Percentiles rank a stretch among this genome's conserved stretches.
These are phyloP conservation scores for Drosophila parthenogenetica DNA, from an alignment of 2,888 invertebrate species.

Conservation along the genomic window DNA sequence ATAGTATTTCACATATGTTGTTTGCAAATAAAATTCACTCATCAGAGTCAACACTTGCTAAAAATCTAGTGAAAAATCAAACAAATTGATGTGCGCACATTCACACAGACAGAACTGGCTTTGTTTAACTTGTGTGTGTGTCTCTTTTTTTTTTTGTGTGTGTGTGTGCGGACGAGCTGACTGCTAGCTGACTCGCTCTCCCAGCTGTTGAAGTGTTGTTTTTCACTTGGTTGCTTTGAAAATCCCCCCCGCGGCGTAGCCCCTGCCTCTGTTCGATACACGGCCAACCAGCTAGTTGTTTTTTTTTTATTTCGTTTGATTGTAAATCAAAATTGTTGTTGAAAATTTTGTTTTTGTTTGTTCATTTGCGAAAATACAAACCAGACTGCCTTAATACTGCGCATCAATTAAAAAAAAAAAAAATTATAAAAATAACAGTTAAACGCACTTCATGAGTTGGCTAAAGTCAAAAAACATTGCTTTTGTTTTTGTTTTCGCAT, in stretches of 20 bases:
- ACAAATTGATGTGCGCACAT: slow-evolving; percentile 36
- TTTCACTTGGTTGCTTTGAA: slow-evolving; percentile 44
- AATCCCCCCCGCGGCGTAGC: slow-evolving; percentile 15
- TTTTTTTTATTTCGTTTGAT: slow-evolving; percentile 40
- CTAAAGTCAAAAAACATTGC: slow-evolving; percentile 18
- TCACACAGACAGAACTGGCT: slow-evolving; percentile 31
- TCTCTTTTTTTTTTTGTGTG: too few species aligned
- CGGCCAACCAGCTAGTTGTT: slow-evolving; percentile 59
- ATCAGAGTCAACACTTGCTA: slow-evolving; percentile 31
- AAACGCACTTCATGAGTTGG: slow-evolving; percentile 23
- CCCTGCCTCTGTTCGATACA: slow-evolving; percentile 16
- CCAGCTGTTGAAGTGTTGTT: slow-evolving; percentile 73
- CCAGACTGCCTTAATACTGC: slow-evolving; percentile 42
- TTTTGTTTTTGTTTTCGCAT: slow-evolving; percentile 27
- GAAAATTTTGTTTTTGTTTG: slow-evolving; percentile 41
- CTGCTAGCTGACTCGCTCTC: slow-evolving; percentile 61
- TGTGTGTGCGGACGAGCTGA: slow-evolving; percentile 20
- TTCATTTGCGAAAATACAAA: slow-evolving; percentile 38
- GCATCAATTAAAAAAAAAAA: slow-evolving; percentile 40
- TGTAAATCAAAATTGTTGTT: slow-evolving; percentile 40
- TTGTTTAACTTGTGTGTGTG: slow-evolving; percentile 39
- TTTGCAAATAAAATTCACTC: slow-evolving; percentile 34
- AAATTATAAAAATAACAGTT: neutral
- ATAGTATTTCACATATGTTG: slow-evolving; percentile 28
- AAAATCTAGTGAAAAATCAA: slow-evolving; percentile 56